Conservation (phyloP, 1,140 invertebrate species). For the Drosophila prosaltans region DNA sequence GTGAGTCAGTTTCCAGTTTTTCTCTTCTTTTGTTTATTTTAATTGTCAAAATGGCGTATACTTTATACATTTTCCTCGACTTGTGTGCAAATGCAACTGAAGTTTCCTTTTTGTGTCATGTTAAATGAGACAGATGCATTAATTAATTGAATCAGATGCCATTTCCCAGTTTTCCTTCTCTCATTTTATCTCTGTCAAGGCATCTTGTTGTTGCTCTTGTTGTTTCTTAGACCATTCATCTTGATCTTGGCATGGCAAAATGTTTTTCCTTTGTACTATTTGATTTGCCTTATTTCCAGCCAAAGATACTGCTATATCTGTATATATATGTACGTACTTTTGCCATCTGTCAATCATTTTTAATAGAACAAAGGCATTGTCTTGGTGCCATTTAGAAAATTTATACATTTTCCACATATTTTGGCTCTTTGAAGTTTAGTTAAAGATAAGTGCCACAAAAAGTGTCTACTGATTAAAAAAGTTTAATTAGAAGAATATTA, state of each 20-base stretch:
- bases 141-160: conserved; percentile 47
- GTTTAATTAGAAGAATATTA: background rate
- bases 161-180: conserved; percentile 29
- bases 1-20: background rate
- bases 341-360: conserved; percentile 46
- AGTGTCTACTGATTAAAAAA: background rate
- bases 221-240: conserved; percentile 47
- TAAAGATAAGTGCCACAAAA: background rate
- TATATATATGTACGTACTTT: conserved; percentile 20
- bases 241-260: conserved; percentile 61
- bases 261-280: conserved; percentile 18
- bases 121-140: conserved; percentile 31
- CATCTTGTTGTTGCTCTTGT: conserved; percentile 32
- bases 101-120: conserved; percentile 30
- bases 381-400: background rate
- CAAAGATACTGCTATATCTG: conserved; percentile 2
- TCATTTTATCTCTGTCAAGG: conserved; percentile 21
- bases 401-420: background rate
- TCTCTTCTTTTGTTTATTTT: conserved; percentile 32
- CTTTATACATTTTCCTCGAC: conserved; percentile 36
- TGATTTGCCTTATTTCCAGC: conserved; percentile 9
- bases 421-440: background rate
- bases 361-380: background rate
- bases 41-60: conserved; percentile 32
- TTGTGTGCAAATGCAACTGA: conserved; percentile 28